Evolutionary conservation across 2,888 invertebrate genomes (phyloP).

Genomic region (Synergus japonicus): DNA sequence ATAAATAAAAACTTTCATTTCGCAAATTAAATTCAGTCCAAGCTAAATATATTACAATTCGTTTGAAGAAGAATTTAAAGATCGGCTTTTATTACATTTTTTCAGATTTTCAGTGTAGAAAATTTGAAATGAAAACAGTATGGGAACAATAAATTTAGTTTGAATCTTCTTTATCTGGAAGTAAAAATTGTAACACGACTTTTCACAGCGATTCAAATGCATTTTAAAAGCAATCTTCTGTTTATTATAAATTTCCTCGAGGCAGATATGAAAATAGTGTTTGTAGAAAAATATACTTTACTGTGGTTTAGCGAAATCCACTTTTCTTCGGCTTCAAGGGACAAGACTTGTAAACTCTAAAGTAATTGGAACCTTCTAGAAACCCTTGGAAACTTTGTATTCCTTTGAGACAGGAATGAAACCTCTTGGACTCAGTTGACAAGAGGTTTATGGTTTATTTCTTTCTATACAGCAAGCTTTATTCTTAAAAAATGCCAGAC

Average conservation of each 20-base stretch:
- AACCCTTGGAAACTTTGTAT: neutral
- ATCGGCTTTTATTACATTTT: neutral
- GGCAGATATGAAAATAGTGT: conserved; percentile 16
- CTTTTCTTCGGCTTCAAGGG: neutral
- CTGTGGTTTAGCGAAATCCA: conserved; percentile 20
- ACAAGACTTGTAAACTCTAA: conserved; percentile 29
- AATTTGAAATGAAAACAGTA: neutral
- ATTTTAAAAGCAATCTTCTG: conserved; percentile 26
- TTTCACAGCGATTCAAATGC: conserved; percentile 15
- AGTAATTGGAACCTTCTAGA: conserved; percentile 21
- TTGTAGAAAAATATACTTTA: conserved; percentile 3
- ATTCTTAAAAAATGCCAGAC: neutral
- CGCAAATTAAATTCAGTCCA: neutral
- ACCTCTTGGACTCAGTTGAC: neutral
- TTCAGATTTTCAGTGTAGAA: neutral
- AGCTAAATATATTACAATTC: neutral
- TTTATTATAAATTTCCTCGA: conserved; percentile 19
- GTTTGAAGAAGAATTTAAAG: neutral
- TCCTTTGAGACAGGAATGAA: conserved; percentile 23
- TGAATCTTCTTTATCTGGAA: neutral
- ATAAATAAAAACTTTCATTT: neutral
- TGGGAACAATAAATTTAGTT: conserved; percentile 8
- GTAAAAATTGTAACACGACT: conserved; percentile 8
- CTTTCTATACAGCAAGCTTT: neutral
- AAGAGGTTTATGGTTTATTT: conserved; percentile 3